Conservation (phyloP, 2,888 invertebrate genomes). For the Stomorhina lunata region DNA sequence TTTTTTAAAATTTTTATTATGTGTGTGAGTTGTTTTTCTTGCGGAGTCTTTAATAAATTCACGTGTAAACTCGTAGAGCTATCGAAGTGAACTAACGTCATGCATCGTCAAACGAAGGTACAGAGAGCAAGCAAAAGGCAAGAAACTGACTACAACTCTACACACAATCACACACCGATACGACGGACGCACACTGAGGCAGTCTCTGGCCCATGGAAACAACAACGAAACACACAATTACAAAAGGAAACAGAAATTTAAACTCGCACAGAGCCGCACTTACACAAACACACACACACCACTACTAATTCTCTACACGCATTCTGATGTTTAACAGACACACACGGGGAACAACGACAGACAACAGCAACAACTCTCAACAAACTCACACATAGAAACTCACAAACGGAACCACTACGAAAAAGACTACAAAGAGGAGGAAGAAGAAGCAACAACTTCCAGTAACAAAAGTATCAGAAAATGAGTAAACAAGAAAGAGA, state of each 20-base stretch:
- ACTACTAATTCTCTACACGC: slow-evolving; percentile 38
- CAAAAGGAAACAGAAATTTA: slow-evolving; percentile 12
- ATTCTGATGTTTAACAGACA: slow-evolving; percentile 2
- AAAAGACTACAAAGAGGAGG: slow-evolving; percentile 4
- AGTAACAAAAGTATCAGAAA: not conserved
- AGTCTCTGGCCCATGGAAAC: slow-evolving; percentile 1
- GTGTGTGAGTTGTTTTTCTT: slow-evolving; percentile 60
- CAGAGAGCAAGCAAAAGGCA: slow-evolving; percentile 73
- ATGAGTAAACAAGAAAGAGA: slow-evolving; percentile 28
- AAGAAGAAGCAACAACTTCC: slow-evolving; percentile 39
- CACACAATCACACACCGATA: not conserved
- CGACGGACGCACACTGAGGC: not conserved
- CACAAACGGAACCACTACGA: slow-evolving; percentile 25
- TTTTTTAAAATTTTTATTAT: slow-evolving; percentile 35
- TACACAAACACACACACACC: not conserved
- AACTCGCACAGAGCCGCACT: not conserved
- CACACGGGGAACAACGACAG: slow-evolving; percentile 4
- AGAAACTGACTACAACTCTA: slow-evolving; percentile 58
- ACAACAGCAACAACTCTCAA: slow-evolving; percentile 1
- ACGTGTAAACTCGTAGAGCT: slow-evolving; percentile 80
- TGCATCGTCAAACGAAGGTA: slow-evolving; percentile 77
- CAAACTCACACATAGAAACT: too few species aligned
- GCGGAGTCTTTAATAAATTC: slow-evolving; percentile 73
- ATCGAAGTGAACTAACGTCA: slow-evolving; percentile 81
- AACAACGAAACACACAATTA: slow-evolving; percentile 29